These are phyloP conservation scores for Listronotus oregonensis DNA, from an alignment of 1,140 invertebrate genomes.

Conservation along the genomic window DNA sequence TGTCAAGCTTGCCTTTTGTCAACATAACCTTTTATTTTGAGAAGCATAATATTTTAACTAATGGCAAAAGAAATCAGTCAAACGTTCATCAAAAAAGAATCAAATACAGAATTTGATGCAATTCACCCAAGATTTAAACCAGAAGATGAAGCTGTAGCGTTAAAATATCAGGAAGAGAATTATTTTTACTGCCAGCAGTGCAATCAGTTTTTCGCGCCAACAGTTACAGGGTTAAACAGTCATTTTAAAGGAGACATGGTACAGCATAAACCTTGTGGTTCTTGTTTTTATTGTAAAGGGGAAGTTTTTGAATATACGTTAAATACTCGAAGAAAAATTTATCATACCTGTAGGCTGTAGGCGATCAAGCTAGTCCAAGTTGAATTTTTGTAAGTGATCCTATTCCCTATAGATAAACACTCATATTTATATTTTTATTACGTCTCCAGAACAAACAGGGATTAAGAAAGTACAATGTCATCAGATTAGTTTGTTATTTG, in stretches of 20 bases:
- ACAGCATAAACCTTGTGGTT: slow-evolving; percentile 37
- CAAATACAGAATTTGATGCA: slow-evolving; percentile 42
- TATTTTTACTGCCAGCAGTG: slow-evolving; percentile 45
- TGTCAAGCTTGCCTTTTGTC: too few relatives aligned
- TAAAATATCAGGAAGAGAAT: slow-evolving; percentile 40
- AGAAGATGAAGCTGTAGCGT: slow-evolving; percentile 33
- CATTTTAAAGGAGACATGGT: slow-evolving; percentile 46
- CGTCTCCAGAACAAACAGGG: too few relatives aligned
- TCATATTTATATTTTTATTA: too few relatives aligned
- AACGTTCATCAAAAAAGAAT: slow-evolving; percentile 24
- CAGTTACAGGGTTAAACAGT: slow-evolving; percentile 35
- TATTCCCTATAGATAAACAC: too few relatives aligned
- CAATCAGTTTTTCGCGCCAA: slow-evolving; percentile 44
- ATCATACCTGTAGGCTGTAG: slow-evolving; percentile 46
- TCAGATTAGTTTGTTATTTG: too few relatives aligned
- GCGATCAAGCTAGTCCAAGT: slow-evolving; percentile 1
- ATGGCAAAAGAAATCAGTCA: slow-evolving; percentile 28
- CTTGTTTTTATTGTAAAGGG: slow-evolving; percentile 48
- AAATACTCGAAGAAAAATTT: slow-evolving; percentile 34
- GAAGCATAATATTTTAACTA: too few relatives aligned
- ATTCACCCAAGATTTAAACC: slow-evolving; percentile 47
- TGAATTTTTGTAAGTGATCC: neutral
- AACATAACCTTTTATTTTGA: too few relatives aligned
- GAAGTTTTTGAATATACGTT: slow-evolving; percentile 44
- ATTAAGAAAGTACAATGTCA: too few relatives aligned